Evolutionary conservation across 2,113 vertebrate genomes (phyloP), one percentile per base, ranked within the genome.

Genomic region (Syrmaticus mikado): DNA sequence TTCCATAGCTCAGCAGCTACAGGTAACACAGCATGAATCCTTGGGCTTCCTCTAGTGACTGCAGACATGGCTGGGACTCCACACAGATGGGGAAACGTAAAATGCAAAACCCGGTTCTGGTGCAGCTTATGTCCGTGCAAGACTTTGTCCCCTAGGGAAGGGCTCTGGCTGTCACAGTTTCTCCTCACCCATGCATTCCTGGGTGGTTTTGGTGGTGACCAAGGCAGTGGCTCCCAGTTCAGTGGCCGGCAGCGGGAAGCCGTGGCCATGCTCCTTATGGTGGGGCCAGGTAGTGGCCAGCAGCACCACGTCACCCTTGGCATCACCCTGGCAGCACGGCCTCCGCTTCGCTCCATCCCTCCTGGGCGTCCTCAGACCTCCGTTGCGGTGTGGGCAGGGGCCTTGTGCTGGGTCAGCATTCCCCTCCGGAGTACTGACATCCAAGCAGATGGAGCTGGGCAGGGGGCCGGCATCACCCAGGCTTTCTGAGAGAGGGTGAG

Each of bases 121-220:
- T 40, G 34, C 45, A 74, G 58, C 18, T 87, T 86, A 45, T 24
- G 40, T 70, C 68, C 4, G 0, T 21, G 13, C 74, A 57, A 71
- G 30, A 14, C n/a, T 67, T 82, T 61, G 27, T 10, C 19, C 0
- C 10, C 14, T 2, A 1, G 41, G 34, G 65, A 34, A 0, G 3
- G 41, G n/a, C 15, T 82, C 57, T 70, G 36, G 28, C 52, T 7
- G 5, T 73, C 95, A 97, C 16, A 82, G 87, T 40, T 88, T 94
- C 55, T 96, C 87, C 34, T 96, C 82, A 2, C 55, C 40, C 7
- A 62, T 3, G 0, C 82, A 89, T 66, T 94, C 95, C 81, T 97
- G 96, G 0, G 94, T 96, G 7, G 98, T 98, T 96, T 98, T 98
- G 62, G 98, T 98, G 93, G 98, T 98, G 91, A 98, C 98, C 84